Evolutionary conservation across 2,113 vertebrate species (phyloP), one percentile per base, ranked within the genome.

Genomic region (Pandion haliaetus): DNA sequence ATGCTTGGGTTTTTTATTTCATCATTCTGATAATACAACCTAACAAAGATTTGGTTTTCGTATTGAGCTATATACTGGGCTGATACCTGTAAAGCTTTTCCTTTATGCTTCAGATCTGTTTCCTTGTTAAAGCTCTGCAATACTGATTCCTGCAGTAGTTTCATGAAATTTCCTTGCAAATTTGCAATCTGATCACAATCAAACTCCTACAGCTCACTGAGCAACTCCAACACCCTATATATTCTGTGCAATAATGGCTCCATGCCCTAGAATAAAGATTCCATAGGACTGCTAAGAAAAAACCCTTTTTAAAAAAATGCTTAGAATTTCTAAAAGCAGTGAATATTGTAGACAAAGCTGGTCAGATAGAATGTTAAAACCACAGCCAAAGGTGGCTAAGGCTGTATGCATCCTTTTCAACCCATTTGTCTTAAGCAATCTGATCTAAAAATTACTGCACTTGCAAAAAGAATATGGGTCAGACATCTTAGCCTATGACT

Each of bases 361-460:
- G 32, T 61, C 61, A 87, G 52, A 45, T 36, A 73, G 63, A 84
- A 71, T 12, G 34, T 44, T 52, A 63, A 88, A 92, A 54, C 42
- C 38, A 4, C 61, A 85, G 72, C 55, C 21, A 12, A 73, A 76
- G 5, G 10, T 73, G 32, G 23, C 29, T 80, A 6, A 62, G 20
- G 14, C 76, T 86, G 16, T 18, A 12, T 32, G 57, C 40, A 57
- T 71, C 49, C 52, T 82, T 71, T 34, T 49, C 63, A 81, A 77
- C 28, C 77, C 82, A 45, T 63, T 94, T 92, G 93, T 73, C 73
- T 61, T 79, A 61, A 87, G 21, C 11, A 87, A 69, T 85, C 58
- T 94, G 77, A 91, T 91, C 83, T 82, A 72, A 93, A 92, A 95
- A 91, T 82, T 40, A 77, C 32, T 78, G 17, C 72, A 83, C 26